Conservation (phyloP, 1,140 invertebrate genomes). For the Apis cerana region DNA sequence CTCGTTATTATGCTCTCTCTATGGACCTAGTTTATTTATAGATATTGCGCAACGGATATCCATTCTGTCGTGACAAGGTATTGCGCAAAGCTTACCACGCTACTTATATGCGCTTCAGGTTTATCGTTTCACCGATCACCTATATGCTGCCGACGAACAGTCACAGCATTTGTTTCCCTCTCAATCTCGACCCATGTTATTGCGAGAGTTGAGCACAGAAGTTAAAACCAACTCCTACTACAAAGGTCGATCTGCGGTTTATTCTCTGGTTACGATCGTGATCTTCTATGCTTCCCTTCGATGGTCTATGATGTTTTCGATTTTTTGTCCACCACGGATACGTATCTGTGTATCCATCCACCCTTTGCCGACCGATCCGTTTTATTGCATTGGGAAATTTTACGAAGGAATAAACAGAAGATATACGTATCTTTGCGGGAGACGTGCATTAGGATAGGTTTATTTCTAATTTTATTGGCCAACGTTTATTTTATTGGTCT, state of each 20-base stretch:
- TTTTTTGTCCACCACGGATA: neutral
- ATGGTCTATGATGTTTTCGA: neutral
- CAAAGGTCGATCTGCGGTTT: constrained; percentile 19
- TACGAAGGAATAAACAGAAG: neutral
- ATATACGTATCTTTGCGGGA: neutral
- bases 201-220: neutral
- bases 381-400: neutral
- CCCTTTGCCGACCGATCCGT: neutral
- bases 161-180: constrained; percentile 3
- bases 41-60: constrained; percentile 64
- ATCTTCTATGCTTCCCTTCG: neutral
- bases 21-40: constrained; percentile 66
- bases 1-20: constrained; percentile 33
- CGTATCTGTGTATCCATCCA: too few relatives aligned
- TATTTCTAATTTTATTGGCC: neutral
- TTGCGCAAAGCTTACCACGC: constrained; percentile 66
- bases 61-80: constrained; percentile 58
- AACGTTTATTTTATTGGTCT: neutral
- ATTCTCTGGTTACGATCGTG: constrained; percentile 6
- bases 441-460: neutral
- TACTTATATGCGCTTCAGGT: constrained; percentile 54
- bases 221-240: neutral
- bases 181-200: neutral
- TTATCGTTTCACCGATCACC: constrained; percentile 43
- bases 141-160: neutral